These are phyloP conservation scores for Schizopygopsis pylzovi DNA, from an alignment of 2,797 vertebrate genomes.

Conservation along the genomic window DNA sequence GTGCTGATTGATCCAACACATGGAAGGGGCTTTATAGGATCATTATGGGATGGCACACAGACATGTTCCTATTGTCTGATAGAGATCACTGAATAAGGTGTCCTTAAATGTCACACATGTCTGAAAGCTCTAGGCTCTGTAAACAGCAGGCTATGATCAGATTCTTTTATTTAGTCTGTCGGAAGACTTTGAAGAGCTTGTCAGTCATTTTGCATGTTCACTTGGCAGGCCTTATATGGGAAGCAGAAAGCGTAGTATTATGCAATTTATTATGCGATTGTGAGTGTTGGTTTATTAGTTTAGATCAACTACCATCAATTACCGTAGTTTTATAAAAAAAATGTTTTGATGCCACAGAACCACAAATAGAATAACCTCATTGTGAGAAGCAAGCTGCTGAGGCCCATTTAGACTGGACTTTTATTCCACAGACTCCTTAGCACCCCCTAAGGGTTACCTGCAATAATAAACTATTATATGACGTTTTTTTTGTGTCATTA, in stretches of 20 bases:
- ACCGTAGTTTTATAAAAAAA: too few species aligned
- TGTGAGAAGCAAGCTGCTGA: not conserved
- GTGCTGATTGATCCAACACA: not conserved
- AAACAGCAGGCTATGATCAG: not conserved
- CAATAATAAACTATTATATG: not conserved
- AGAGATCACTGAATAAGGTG: not conserved
- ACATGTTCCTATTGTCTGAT: not conserved
- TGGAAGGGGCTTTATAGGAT: not conserved
- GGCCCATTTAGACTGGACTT: not conserved
- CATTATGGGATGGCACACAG: not conserved
- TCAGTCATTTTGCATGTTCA: not conserved
- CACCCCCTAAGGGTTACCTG: not conserved
- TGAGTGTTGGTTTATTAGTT: not conserved
- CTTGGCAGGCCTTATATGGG: not conserved
- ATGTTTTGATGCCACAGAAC: not conserved
- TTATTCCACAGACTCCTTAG: not conserved
- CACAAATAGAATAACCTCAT: not conserved
- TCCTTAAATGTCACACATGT: not conserved
- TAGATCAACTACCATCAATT: not conserved
- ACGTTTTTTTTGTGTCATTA: not conserved
- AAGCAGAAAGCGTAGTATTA: not conserved
- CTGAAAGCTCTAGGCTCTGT: not conserved
- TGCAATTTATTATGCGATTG: not conserved
- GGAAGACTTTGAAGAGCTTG: not conserved
- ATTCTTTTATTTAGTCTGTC: not conserved